Base-by-base conservation (phyloP, 2,888 invertebrate genomes). In the Cephus sareptanus region DNA sequence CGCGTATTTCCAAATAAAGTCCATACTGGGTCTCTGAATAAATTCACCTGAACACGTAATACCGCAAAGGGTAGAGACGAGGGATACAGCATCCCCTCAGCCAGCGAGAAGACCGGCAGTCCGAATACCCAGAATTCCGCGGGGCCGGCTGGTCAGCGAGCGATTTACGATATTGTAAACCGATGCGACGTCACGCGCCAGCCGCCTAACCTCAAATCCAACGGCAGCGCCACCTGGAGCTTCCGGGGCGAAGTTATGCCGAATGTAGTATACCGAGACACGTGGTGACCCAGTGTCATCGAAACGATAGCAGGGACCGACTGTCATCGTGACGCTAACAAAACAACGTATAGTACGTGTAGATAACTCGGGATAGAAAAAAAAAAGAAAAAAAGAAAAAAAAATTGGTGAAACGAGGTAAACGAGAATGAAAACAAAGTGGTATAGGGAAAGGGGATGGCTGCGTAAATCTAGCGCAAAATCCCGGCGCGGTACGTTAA, bases 151-250 rank as follows among this genome's bases (percentile, higher is more conserved):
- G 90, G 91, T 91, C 90, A 89, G 90, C 89, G 86, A 88, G 87
- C 89, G 90, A 91, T 91, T 91, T 90, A 91, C 89, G 90, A 90
- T 91, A 91, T 91, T 89, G 90, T 90, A 90, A 91, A 91, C 89
- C 90, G 87, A 91, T 90, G 89, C 87, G 88, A 87, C 86, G 87
- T 86, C 84, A 84, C 86, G 82, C 85, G 85, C 88, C 86, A 84
- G 87, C 88, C 87, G 82, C 85, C 82, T 87, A 88, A 89, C 87
- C 89, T 88, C 88, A 86, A 86, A 90, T 89, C 87, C 89, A 89
- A 88, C 88, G 89, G 90, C 85, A 86, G 88, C 86, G 87, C 89
- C 89, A 88, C 87, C 80, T 9, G 23, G 23, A 56, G 56, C 23
- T 56, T 56, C 2, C 56, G 9, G 56, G 1, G 0, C 23, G 9